Evolutionary conservation across 2,113 vertebrate genomes (phyloP).

Genomic region (Laticauda laticaudata): DNA sequence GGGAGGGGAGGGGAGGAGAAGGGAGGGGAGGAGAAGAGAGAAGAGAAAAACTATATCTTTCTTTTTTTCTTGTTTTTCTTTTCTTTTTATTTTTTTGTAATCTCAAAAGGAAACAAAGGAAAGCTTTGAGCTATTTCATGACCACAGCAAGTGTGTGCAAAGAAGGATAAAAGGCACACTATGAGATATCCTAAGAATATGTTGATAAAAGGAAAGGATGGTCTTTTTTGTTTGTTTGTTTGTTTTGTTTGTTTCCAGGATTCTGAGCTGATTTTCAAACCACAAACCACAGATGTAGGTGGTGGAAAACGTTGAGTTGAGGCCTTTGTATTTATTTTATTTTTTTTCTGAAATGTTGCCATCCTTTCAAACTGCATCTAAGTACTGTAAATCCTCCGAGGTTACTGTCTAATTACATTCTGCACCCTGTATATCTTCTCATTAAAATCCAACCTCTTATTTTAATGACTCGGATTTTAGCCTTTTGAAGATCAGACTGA

Average conservation of each 20-base stretch:
- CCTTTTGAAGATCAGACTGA: conserved; percentile 71
- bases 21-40: not conserved
- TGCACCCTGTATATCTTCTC: conserved; percentile 70
- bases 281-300: conserved; percentile 57
- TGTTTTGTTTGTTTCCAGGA: conserved; percentile 25
- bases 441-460: conserved; percentile 74
- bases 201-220: conserved; percentile 27
- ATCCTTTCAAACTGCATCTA: conserved; percentile 56
- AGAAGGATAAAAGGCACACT: conserved; percentile 34
- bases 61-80: not conserved
- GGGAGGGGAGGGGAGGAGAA: no score
- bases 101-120: conserved; percentile 19
- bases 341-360: conserved; percentile 60
- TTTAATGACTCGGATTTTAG: conserved; percentile 70
- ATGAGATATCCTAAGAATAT: conserved; percentile 1
- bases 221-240: not conserved
- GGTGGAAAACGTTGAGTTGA: conserved; percentile 51
- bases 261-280: conserved; percentile 63
- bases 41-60: not conserved
- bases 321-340: conserved; percentile 14
- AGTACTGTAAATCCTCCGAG: conserved; percentile 70
- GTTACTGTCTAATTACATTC: conserved; percentile 69
- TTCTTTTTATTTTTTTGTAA: not conserved
- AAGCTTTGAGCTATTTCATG: conserved; percentile 20
- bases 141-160: not conserved